These are phyloP conservation scores for Emys orbicularis DNA, from an alignment of 2,797 vertebrate genomes.

Conservation along the genomic window DNA sequence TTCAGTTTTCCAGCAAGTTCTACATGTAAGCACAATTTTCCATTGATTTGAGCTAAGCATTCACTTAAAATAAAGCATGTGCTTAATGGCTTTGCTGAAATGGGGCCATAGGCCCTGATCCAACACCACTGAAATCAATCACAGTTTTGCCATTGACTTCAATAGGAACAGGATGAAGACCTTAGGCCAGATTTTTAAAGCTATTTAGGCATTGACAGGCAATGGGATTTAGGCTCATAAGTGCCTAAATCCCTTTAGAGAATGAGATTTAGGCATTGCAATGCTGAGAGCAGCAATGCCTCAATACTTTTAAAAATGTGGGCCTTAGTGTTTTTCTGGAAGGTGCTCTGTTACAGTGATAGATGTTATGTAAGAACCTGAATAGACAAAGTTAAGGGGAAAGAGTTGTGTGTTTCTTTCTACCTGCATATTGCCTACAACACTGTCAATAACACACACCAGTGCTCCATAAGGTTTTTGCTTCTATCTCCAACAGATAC, in stretches of 20 bases:
- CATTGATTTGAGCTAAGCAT: constrained; percentile 61
- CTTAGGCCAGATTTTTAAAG: too few species aligned
- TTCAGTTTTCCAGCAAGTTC: constrained; percentile 7
- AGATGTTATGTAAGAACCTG: background rate
- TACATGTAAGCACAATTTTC: constrained; percentile 61
- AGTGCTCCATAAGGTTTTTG: background rate
- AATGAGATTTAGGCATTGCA: too few species aligned
- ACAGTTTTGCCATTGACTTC: constrained; percentile 61
- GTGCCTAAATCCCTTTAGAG: too few species aligned
- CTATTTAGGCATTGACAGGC: too few species aligned
- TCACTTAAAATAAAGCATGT: constrained; percentile 15
- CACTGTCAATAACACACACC: background rate
- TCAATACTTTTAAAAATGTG: too few species aligned
- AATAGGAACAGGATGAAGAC: constrained; percentile 17
- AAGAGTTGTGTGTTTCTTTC: background rate
- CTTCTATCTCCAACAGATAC: background rate
- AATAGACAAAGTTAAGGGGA: background rate
- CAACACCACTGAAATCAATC: constrained; percentile 48
- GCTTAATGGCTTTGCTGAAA: constrained; percentile 10
- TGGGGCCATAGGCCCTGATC: constrained; percentile 45
- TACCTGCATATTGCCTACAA: background rate
- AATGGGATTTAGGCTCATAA: too few species aligned
- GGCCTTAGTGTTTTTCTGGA: background rate
- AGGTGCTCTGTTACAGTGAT: background rate
- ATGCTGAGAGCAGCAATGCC: too few species aligned